Conservation (phyloP, 2,113 vertebrate species). For the Ploceus nigricollis region DNA sequence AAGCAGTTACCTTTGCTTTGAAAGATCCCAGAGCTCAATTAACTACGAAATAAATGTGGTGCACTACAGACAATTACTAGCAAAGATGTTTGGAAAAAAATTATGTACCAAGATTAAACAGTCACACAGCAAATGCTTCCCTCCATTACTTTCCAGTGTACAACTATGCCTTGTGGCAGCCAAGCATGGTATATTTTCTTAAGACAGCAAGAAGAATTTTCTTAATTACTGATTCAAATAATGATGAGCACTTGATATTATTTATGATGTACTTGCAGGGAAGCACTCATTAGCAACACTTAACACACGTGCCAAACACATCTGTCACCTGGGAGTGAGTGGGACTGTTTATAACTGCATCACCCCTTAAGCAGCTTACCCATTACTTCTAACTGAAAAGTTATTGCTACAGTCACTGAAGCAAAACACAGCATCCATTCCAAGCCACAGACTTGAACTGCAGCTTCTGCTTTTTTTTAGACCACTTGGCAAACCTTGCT, state of each 20-base stretch:
- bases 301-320: neutral
- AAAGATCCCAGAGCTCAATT: neutral
- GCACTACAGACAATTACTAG: neutral
- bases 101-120: neutral
- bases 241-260: neutral
- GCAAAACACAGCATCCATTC: neutral
- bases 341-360: neutral
- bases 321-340: neutral
- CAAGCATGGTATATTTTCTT: neutral
- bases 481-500: neutral
- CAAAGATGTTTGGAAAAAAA: neutral
- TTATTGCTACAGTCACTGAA: neutral
- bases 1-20: neutral
- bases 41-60: neutral
- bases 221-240: neutral
- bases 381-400: neutral
- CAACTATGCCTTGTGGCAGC: neutral
- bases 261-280: neutral
- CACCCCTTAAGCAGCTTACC: neutral
- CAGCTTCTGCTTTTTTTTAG: neutral
- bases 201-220: neutral
- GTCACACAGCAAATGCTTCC: neutral
- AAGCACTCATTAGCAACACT: neutral
- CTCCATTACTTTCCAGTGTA: neutral
- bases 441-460: neutral